phyloP scores from a whole-genome alignment of 2,888 invertebrate genomes.

The Pardosa pseudoannulata region DNA sequence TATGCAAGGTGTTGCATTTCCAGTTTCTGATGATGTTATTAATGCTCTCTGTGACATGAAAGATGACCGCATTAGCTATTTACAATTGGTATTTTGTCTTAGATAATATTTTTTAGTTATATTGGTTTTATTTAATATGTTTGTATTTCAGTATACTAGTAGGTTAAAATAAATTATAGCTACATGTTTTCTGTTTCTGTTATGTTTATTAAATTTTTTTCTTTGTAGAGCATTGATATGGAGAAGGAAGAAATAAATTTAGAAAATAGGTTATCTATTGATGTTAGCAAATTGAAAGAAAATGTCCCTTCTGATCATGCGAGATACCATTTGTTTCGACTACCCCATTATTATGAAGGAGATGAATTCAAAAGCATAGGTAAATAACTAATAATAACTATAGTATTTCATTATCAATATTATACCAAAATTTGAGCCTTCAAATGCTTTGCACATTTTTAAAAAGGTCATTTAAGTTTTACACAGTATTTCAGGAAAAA shows the following conservation, averaged over 20 bases:
- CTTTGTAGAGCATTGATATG: slow-evolving; percentile 82
- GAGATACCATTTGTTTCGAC: slow-evolving; percentile 93
- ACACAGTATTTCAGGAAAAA: no score
- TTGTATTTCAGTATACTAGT: no score
- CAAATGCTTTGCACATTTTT: no score
- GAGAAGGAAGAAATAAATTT: slow-evolving; percentile 92
- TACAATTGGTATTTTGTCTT: slow-evolving; percentile 84
- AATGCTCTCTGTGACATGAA: slow-evolving; percentile 86
- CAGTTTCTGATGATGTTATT: slow-evolving; percentile 88
- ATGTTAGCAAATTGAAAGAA: slow-evolving; percentile 84
- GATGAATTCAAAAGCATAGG: slow-evolving; percentile 90
- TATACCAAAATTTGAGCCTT: no score
- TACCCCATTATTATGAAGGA: slow-evolving; percentile 94
- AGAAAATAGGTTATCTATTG: slow-evolving; percentile 84
- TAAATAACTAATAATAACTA: no score
- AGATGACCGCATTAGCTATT: slow-evolving; percentile 87
- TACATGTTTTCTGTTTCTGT: background rate
- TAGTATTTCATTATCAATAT: no score
- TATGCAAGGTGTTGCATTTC: slow-evolving; percentile 91
- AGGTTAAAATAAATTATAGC: no score
- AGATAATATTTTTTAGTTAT: no score
- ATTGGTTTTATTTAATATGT: no score
- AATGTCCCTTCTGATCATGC: slow-evolving; percentile 91
- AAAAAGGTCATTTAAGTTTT: no score
- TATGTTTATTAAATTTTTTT: background rate